A percentile compares a stretch with the other conserved stretches of the same genome.
Evolutionary conservation across 2,797 vertebrate species (phyloP).

Genomic region (Todus mexicanus): DNA sequence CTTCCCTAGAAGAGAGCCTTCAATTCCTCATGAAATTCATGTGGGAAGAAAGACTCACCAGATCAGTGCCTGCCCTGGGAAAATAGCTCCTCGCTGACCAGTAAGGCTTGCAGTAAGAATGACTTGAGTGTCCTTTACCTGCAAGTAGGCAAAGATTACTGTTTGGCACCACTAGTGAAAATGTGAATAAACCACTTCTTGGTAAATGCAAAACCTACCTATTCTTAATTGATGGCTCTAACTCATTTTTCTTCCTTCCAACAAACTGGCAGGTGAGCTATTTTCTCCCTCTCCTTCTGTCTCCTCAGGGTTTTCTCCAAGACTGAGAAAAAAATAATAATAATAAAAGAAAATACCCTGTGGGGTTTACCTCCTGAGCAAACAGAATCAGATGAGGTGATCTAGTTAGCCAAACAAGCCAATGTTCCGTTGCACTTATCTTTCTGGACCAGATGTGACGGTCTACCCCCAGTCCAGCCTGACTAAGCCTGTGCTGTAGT

Average conservation of each 20-base stretch:
- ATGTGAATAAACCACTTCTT: background rate
- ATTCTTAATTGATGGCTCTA: background rate
- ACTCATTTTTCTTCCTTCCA: conserved; percentile 10
- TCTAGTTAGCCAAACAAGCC: conserved; percentile 25
- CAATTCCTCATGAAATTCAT: background rate
- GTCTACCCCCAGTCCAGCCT: background rate
- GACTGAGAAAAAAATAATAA: background rate
- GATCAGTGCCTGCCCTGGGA: background rate
- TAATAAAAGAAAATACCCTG: background rate
- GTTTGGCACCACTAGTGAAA: background rate
- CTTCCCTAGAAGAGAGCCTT: background rate
- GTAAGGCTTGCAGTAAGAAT: background rate
- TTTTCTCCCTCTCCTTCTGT: background rate
- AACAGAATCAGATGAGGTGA: background rate
- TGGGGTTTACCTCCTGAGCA: conserved; percentile 1
- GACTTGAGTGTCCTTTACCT: background rate
- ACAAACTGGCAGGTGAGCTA: background rate
- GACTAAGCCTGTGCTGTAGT: background rate
- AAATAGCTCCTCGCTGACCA: background rate
- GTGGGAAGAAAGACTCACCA: background rate
- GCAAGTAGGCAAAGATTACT: background rate
- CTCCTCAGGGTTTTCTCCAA: background rate
- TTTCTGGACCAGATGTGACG: background rate
- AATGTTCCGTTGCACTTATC: conserved; percentile 25
- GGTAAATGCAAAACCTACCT: background rate